phyloP scores from a whole-genome alignment of 2,888 invertebrate genomes.

The Bellardia bayeri region DNA sequence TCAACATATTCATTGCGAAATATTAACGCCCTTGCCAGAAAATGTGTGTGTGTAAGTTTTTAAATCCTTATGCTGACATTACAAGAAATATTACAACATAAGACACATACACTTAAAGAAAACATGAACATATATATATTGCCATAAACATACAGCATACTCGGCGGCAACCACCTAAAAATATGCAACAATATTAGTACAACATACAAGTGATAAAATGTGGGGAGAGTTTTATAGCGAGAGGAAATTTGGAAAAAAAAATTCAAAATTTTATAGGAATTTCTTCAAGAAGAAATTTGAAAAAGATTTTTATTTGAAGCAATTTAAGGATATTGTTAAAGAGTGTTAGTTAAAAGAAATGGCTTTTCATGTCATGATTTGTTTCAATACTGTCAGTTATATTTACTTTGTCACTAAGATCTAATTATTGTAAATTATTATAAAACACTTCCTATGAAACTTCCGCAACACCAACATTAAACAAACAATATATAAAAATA shows the following conservation, averaged over 20 bases:
- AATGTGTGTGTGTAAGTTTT: slow-evolving; percentile 20
- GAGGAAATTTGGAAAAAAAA: neutral
- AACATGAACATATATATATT: slow-evolving; percentile 13
- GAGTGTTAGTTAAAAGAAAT: too few species aligned
- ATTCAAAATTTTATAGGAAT: neutral
- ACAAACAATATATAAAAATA: slow-evolving; percentile 3
- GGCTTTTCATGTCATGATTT: too few species aligned
- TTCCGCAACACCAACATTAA: neutral
- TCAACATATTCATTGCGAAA: slow-evolving; percentile 54
- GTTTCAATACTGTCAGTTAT: too few species aligned
- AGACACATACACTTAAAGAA: slow-evolving; percentile 38
- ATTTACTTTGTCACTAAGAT: too few species aligned
- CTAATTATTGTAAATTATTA: too few species aligned
- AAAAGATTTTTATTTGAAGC: too few species aligned
- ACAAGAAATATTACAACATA: slow-evolving; percentile 67
- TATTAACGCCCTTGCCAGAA: slow-evolving; percentile 54
- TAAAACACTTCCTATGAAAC: too few species aligned
- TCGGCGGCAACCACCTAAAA: slow-evolving; percentile 24
- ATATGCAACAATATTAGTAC: slow-evolving; percentile 49
- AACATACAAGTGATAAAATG: neutral
- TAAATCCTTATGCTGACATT: slow-evolving; percentile 67
- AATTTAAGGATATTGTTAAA: too few species aligned
- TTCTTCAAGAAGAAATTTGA: neutral
- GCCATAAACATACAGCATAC: neutral
- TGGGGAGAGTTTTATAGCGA: slow-evolving; percentile 16